A percentile compares a stretch with the other conserved stretches of the same genome.
Conservation (phyloP, 64 coral and sea anemone genomes). For the Astreopora myriophthalma region DNA sequence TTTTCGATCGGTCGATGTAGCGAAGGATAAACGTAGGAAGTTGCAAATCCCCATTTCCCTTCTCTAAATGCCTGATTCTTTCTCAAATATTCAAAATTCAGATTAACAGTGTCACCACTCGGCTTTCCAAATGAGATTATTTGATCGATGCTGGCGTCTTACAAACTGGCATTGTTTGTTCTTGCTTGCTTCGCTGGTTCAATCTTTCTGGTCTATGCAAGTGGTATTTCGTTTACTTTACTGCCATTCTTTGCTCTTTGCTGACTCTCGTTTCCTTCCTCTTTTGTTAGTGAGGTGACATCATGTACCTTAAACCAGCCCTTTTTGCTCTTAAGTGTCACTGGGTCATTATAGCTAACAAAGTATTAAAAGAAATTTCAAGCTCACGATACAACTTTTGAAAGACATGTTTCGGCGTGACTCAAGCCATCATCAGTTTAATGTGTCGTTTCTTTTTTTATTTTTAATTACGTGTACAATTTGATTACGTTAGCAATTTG, state of each 20-base stretch:
- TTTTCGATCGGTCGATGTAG: background rate
- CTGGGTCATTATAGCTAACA: background rate
- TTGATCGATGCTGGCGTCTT: slow-evolving; percentile 2
- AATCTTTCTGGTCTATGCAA: no score
- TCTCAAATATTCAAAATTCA: background rate
- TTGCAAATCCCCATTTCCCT: background rate
- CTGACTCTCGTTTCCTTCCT: slow-evolving; percentile 29
- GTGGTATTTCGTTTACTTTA: no score
- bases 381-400: no score
- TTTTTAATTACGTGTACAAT: no score
- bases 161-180: background rate
- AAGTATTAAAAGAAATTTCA: no score
- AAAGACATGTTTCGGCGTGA: no score
- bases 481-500: no score
- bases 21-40: background rate
- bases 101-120: slow-evolving; percentile 43
- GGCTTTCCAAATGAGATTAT: background rate
- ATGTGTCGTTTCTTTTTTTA: no score
- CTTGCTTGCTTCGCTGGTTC: background rate
- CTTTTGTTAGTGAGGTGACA: slow-evolving; percentile 43
- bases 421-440: no score
- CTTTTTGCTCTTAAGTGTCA: background rate
- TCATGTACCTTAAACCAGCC: slow-evolving; percentile 48
- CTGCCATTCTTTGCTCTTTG: background rate
- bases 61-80: no score